These are phyloP conservation scores for Netelia virgata DNA, from an alignment of 2,888 invertebrate genomes.

Conservation along the genomic window DNA sequence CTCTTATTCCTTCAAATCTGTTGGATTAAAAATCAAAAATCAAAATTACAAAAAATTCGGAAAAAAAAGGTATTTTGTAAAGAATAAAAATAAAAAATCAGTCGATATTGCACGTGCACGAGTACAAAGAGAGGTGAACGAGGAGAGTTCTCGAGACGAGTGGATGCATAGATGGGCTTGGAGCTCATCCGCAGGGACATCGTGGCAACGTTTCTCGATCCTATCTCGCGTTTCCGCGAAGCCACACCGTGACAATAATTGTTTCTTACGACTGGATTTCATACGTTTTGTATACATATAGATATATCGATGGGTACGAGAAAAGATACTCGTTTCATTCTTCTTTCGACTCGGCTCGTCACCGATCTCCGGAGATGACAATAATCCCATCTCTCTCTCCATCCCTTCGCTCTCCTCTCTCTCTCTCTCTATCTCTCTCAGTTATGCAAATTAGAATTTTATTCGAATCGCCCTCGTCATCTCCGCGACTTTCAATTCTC, in stretches of 20 bases:
- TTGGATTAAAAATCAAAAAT: neutral
- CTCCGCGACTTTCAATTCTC: slow-evolving; percentile 21
- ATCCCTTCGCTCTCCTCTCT: slow-evolving; percentile 24
- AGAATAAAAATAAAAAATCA: neutral
- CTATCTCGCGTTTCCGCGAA: slow-evolving; percentile 66
- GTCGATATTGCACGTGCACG: neutral
- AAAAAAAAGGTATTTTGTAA: neutral
- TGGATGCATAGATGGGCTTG: slow-evolving; percentile 8
- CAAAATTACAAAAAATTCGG: neutral
- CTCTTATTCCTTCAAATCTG: neutral
- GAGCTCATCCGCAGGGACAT: slow-evolving; percentile 48
- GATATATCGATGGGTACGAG: slow-evolving; percentile 50
- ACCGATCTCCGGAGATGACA: slow-evolving; percentile 33
- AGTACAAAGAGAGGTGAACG: neutral
- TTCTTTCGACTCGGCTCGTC: slow-evolving; percentile 33
- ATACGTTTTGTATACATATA: slow-evolving; percentile 49
- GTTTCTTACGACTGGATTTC: slow-evolving; percentile 66
- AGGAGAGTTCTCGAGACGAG: slow-evolving; percentile 18
- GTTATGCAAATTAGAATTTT: slow-evolving; percentile 70
- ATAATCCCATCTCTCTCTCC: slow-evolving; percentile 32
- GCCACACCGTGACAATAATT: slow-evolving; percentile 68
- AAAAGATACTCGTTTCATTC: slow-evolving; percentile 19
- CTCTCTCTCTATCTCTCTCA: slow-evolving; percentile 68
- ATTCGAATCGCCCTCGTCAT: slow-evolving; percentile 57
- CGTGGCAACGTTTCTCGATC: slow-evolving; percentile 60